These are phyloP conservation scores for Hirtodrosophila trivittata DNA, from an alignment of 2,888 invertebrate genomes.

Conservation along the genomic window DNA sequence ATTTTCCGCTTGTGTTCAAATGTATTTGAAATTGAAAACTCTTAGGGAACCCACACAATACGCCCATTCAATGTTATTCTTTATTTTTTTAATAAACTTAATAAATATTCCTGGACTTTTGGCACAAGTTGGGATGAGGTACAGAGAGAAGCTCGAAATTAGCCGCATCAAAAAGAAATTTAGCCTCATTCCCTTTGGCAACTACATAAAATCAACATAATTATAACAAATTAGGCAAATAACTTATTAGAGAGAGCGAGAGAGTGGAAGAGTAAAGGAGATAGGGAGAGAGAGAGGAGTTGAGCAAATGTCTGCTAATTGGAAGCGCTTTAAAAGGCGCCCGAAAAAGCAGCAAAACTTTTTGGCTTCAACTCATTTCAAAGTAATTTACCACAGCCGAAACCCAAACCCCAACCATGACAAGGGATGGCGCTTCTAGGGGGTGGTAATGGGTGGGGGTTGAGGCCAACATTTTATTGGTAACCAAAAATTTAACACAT, in stretches of 20 bases:
- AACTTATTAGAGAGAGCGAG: conserved; percentile 23
- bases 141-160: conserved; percentile 1
- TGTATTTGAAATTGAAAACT: not conserved
- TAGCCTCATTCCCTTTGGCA: conserved; percentile 20
- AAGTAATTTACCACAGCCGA: conserved; percentile 71
- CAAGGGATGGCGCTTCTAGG: conserved; percentile 1
- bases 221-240: conserved; percentile 74
- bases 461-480: conserved; percentile 73
- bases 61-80: conserved; percentile 1
- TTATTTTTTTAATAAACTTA: not conserved
- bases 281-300: conserved; percentile 8
- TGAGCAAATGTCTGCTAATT: conserved; percentile 59
- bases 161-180: conserved; percentile 52
- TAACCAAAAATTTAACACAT: conserved; percentile 76
- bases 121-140: not conserved
- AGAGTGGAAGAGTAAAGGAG: not conserved
- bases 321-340: conserved; percentile 63
- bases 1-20: no score
- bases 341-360: conserved; percentile 47
- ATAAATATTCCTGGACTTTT: conserved; percentile 6
- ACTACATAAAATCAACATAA: conserved; percentile 72
- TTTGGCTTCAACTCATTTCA: conserved; percentile 64
- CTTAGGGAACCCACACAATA: conserved; percentile 7
- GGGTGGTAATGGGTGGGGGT: conserved; percentile 7
- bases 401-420: conserved; percentile 19